A percentile compares a stretch with the other conserved stretches of the same genome.
Evolutionary conservation across 1,140 invertebrate genomes (phyloP).

Genomic region (Drosophila pallidifrons): DNA sequence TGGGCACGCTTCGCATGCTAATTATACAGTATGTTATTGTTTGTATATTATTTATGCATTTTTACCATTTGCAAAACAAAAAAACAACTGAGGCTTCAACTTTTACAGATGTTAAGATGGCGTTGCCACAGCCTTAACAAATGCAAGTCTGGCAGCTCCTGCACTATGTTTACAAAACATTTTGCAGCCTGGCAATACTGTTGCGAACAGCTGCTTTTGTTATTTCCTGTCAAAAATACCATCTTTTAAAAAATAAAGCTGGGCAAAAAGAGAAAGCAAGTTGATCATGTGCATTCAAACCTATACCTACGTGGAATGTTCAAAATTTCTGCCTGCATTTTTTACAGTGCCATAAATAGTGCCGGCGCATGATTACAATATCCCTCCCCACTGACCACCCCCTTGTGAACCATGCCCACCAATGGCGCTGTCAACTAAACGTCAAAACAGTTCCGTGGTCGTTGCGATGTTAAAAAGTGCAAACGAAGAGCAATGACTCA

Average conservation of each 20-base stretch:
- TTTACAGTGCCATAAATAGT: neutral
- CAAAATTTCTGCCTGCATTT: too few relatives aligned
- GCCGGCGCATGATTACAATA: slow-evolving; percentile 2
- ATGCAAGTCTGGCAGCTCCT: too few relatives aligned
- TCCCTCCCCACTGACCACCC: neutral
- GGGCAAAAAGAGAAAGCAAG: neutral
- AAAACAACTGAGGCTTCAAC: slow-evolving; percentile 32
- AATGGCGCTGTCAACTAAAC: slow-evolving; percentile 61
- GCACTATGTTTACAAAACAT: slow-evolving; percentile 22
- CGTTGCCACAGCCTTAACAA: slow-evolving; percentile 11
- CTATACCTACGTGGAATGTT: neutral
- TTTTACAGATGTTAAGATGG: slow-evolving; percentile 36
- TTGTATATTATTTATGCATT: slow-evolving; percentile 42
- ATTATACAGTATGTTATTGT: slow-evolving; percentile 11
- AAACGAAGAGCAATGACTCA: slow-evolving; percentile 53
- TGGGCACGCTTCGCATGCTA: slow-evolving; percentile 3
- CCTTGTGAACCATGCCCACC: slow-evolving; percentile 1
- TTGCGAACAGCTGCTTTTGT: slow-evolving; percentile 12
- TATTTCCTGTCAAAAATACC: slow-evolving; percentile 6
- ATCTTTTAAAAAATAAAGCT: neutral
- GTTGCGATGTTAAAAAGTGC: slow-evolving; percentile 42
- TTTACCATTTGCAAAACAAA: slow-evolving; percentile 12
- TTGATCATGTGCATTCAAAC: neutral
- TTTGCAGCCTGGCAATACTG: slow-evolving; percentile 16
- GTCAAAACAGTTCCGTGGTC: slow-evolving; percentile 64